Percentiles rank a stretch among this genome's conserved stretches.
These are phyloP conservation scores for Macaca mulatta DNA, from an alignment of 2,113 vertebrate species.

Conservation along the genomic window DNA sequence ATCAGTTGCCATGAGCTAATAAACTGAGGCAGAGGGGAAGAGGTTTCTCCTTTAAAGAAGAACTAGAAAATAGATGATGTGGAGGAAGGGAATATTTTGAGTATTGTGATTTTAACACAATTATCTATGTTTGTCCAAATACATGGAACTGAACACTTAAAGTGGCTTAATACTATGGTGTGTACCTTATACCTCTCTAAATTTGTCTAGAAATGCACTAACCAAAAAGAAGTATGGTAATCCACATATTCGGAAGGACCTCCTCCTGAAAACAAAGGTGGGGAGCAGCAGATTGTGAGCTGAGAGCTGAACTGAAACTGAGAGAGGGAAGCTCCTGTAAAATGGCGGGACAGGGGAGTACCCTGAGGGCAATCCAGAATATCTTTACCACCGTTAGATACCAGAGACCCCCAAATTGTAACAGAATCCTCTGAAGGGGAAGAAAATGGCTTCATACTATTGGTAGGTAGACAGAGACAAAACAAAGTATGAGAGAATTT, in stretches of 20 bases:
- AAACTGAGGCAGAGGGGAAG: fast-evolving
- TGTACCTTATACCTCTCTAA: not conserved
- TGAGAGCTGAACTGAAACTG: not conserved
- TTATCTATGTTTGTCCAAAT: not conserved
- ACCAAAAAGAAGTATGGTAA: not conserved
- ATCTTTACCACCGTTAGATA: not conserved
- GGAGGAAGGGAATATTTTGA: not conserved
- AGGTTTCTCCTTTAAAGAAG: not conserved
- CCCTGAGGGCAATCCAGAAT: no score
- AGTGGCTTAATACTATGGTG: not conserved
- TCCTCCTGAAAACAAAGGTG: not conserved
- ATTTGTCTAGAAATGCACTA: not conserved
- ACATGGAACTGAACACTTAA: not conserved
- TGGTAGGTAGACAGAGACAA: not conserved
- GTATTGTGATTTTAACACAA: not conserved
- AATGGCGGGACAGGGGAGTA: no score
- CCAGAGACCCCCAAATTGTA: not conserved
- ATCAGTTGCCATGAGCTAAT: not conserved
- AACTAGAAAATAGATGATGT: not conserved
- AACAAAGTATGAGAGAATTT: not conserved
- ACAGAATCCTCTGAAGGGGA: not conserved
- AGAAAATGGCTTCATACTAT: not conserved
- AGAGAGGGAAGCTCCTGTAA: not conserved
- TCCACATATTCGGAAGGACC: not conserved
- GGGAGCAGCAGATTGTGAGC: not conserved